Conservation (phyloP, 2,797 vertebrate genomes). For the Rhinophrynus dorsalis region DNA sequence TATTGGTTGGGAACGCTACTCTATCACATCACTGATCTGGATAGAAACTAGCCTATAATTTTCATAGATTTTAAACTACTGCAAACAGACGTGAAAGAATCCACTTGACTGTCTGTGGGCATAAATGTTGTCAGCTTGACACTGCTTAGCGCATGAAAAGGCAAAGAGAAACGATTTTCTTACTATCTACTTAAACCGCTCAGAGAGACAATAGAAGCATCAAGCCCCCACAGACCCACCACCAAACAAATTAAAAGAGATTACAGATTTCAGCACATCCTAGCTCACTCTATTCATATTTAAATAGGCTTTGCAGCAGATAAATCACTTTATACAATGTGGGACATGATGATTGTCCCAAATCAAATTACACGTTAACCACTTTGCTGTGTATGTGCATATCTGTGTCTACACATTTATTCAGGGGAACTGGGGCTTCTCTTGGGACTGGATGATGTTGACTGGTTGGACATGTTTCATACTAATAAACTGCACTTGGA, state of each 20-base stretch:
- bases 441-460: no score
- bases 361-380: constrained; percentile 37
- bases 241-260: constrained; percentile 40
- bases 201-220: constrained; percentile 29
- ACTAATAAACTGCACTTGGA: no score
- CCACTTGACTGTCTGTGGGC: not conserved
- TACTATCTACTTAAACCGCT: constrained; percentile 22
- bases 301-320: constrained; percentile 34
- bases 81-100: no score
- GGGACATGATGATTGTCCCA: constrained; percentile 19
- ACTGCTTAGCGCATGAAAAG: constrained; percentile 11
- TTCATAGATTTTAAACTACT: no score
- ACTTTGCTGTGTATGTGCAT: constrained; percentile 1
- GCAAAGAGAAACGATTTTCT: constrained; percentile 31
- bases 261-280: constrained; percentile 37
- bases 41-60: no score
- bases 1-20: no score
- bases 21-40: no score
- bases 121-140: constrained; percentile 22
- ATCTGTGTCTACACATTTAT: not conserved
- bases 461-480: no score
- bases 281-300: constrained; percentile 36
- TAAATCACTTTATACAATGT: constrained; percentile 28
- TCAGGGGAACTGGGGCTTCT: no score
- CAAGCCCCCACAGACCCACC: constrained; percentile 30